Conservation (phyloP, 2,888 invertebrate species). For the Brassicogethes aeneus region DNA sequence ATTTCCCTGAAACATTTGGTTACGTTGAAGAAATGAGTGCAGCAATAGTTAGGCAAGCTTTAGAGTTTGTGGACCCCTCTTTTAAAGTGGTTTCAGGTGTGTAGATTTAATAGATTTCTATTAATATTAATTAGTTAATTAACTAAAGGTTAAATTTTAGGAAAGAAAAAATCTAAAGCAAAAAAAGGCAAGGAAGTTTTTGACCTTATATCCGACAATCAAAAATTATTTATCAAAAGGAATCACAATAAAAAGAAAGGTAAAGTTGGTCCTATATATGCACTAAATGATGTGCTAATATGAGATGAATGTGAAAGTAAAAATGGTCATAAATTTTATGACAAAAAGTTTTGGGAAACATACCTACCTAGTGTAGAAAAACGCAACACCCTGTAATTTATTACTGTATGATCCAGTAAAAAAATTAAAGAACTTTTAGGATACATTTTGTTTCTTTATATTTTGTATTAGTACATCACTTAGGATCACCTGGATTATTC, state of each 20-base stretch:
- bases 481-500: slow-evolving; percentile 1
- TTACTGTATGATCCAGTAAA: no score
- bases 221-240: slow-evolving; percentile 23
- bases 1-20: no score
- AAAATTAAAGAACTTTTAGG: slow-evolving; percentile 1
- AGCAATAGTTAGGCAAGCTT: slow-evolving; percentile 31
- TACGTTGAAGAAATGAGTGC: slow-evolving; percentile 34
- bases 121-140: not conserved
- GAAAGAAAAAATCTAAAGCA: slow-evolving; percentile 3
- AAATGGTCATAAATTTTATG: no score
- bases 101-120: slow-evolving; percentile 1
- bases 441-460: slow-evolving; percentile 8
- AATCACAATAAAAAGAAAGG: slow-evolving; percentile 24
- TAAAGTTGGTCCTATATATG: slow-evolving; percentile 11
- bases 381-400: no score
- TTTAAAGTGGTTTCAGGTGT: slow-evolving; percentile 14
- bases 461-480: slow-evolving; percentile 1
- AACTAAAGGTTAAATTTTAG: not conserved
- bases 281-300: no score
- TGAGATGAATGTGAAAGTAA: no score
- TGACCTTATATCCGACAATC: slow-evolving; percentile 26
- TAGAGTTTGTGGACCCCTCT: slow-evolving; percentile 32
- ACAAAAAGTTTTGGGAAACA: no score
- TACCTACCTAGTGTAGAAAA: no score
- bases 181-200: slow-evolving; percentile 22